Evolutionary conservation across 2,888 invertebrate genomes (phyloP).

Genomic region (Lymantria dispar): DNA sequence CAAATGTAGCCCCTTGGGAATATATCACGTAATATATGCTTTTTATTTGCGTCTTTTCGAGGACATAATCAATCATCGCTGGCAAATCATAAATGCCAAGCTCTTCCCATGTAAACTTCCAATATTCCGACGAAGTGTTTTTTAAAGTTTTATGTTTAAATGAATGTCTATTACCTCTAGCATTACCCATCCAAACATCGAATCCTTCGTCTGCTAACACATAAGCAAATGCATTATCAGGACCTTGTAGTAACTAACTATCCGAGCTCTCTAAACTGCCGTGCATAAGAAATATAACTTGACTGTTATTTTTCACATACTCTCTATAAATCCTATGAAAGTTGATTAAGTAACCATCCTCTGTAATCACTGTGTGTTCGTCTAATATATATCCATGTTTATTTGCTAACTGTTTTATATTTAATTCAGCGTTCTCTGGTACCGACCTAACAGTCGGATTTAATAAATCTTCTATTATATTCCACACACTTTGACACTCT

Average conservation of each 20-base stretch:
- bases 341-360: conserved; percentile 58
- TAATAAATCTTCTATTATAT: conserved; percentile 15
- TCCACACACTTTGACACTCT: conserved; percentile 17
- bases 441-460: conserved; percentile 8
- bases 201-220: conserved; percentile 85
- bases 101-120: conserved; percentile 86
- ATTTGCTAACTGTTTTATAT: conserved; percentile 42
- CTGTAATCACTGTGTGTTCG: conserved; percentile 51
- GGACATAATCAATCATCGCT: conserved; percentile 85
- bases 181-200: conserved; percentile 92
- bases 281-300: conserved; percentile 87
- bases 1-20: conserved; percentile 54
- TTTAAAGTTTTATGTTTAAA: conserved; percentile 26
- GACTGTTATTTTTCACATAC: conserved; percentile 26
- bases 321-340: conserved; percentile 51
- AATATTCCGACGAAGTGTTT: conserved; percentile 41
- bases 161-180: conserved; percentile 86
- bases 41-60: conserved; percentile 67
- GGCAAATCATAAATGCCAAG: conserved; percentile 88
- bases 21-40: conserved; percentile 86
- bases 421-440: conserved; percentile 47
- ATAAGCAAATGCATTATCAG: conserved; percentile 82
- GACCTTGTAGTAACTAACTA: conserved; percentile 78
- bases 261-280: conserved; percentile 84
- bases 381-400: conserved; percentile 55